Conservation (phyloP, 1,140 invertebrate species). For the Heliconius hewitsoni region DNA sequence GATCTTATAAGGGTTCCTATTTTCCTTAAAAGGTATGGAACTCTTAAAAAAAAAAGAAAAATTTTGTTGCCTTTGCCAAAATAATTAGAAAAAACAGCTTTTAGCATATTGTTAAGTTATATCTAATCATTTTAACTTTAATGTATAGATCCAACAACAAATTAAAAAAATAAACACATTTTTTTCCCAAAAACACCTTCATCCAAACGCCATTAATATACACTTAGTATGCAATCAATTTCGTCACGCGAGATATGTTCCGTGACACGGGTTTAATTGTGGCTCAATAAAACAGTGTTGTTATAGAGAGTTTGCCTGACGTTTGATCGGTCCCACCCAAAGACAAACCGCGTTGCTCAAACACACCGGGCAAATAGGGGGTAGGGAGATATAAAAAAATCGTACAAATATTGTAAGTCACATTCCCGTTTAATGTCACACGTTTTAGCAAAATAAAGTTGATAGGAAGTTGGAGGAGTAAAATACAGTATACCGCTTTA, state of each 20-base stretch:
- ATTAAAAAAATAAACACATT: neutral
- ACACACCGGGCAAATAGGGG: slow-evolving; percentile 51
- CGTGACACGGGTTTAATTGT: slow-evolving; percentile 53
- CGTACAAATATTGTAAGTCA: slow-evolving; percentile 22
- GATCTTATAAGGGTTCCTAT: too few species aligned
- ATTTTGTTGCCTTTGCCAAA: too few species aligned
- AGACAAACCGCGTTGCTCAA: slow-evolving; percentile 57
- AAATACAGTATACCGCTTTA: neutral
- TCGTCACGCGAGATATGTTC: slow-evolving; percentile 34
- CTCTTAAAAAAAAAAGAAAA: too few species aligned
- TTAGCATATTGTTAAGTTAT: too few species aligned
- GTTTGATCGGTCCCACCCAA: slow-evolving; percentile 63
- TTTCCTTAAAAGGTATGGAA: too few species aligned
- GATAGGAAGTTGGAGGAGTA: neutral
- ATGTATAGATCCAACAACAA: too few species aligned
- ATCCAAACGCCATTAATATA: slow-evolving; percentile 15
- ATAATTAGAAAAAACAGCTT: too few species aligned
- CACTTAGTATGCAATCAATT: slow-evolving; percentile 31
- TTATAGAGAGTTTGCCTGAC: slow-evolving; percentile 53
- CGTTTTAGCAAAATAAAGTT: neutral
- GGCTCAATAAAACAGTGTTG: slow-evolving; percentile 57
- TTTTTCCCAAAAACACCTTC: neutral
- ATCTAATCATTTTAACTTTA: too few species aligned
- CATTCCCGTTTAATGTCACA: neutral
- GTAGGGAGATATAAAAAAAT: slow-evolving; percentile 39